Percentiles rank a stretch among this genome's conserved stretches.
These are phyloP conservation scores for Steromphala cineraria DNA, from an alignment of 2,888 invertebrate genomes.

Conservation along the genomic window DNA sequence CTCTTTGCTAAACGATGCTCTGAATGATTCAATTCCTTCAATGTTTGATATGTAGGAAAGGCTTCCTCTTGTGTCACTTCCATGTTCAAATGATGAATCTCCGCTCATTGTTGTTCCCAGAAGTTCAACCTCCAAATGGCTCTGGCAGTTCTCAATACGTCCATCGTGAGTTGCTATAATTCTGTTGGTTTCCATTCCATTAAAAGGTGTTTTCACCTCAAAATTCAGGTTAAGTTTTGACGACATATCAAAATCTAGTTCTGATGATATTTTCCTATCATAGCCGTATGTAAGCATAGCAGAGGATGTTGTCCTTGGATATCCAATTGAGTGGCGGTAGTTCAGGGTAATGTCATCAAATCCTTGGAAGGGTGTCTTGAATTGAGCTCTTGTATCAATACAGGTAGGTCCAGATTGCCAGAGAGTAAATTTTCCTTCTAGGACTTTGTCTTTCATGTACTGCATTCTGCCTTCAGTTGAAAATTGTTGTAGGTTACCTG, in stretches of 20 bases:
- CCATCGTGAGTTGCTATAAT: constrained; percentile 29
- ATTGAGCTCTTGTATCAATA: neutral
- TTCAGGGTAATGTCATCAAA: neutral
- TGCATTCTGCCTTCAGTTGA: constrained; percentile 35
- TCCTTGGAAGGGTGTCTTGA: constrained; percentile 17
- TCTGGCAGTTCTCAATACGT: constrained; percentile 21
- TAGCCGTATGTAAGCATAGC: neutral
- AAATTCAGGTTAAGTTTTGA: constrained; percentile 24
- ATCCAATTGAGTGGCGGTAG: neutral
- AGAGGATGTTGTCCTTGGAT: neutral
- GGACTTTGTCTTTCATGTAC: constrained; percentile 28
- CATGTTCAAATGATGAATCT: constrained; percentile 25
- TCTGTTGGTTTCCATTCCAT: constrained; percentile 11
- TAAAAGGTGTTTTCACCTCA: constrained; percentile 26
- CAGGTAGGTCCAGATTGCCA: neutral
- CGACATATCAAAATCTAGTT: neutral
- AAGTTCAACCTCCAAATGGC: constrained; percentile 29
- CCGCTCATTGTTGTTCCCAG: constrained; percentile 31
- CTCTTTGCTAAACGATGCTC: neutral
- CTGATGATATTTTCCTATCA: constrained; percentile 12
- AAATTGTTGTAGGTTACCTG: constrained; percentile 34
- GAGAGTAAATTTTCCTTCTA: constrained; percentile 32
- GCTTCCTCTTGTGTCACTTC: neutral
- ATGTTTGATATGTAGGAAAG: neutral
- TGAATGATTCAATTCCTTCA: neutral